Base-by-base conservation (phyloP, 2,113 vertebrate genomes). In the Ctenodactylus gundi region DNA sequence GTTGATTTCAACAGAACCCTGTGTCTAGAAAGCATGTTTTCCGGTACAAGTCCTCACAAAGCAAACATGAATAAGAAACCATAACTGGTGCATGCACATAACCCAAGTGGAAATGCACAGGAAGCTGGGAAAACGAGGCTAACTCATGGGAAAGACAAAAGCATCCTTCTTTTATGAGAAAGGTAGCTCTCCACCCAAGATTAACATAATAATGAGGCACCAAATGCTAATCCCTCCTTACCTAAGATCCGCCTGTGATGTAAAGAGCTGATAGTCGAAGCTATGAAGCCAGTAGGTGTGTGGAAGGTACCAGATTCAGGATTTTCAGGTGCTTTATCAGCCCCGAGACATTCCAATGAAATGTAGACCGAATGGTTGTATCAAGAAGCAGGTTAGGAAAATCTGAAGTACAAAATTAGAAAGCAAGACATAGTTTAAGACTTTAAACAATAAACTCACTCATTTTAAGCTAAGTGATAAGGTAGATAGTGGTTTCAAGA, bases 121-220 rank as follows among this genome's bases (percentile, higher is more conserved):
- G 55, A 85, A 67, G 70, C 80, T 93, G 88, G 58, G 94, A 97
- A 96, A 90, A 25, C 67, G 41, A 93, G 94, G 85, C 58, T 88
- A 95, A 81, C 39, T 94, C 77, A 92, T 64, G 31, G 78, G 78
- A 94, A 97, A 96, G 94, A 97, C 91, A 88, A 94, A 36, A 96
- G 73, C 85, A 62, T 72, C 89, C 67, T 95, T 57, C 88, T 91
- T 96, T 92, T 70, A 91, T n/a, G 44, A 94, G 44, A 31, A 94
- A 92, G 93, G 95, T 92, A 88, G 55, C 68, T 51, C 83, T 85
- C 77, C 75, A 72, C n/a, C 58, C 85, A 29, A 93, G 85, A 83
- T 94, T 96, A 96, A 73, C 34, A 85, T 86, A 96, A 97, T 86
- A 96, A 97, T 95, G 85, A 96, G 88, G 41, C 88, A 92, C 44